Base-by-base conservation (phyloP, 2,888 invertebrate species). In the Tigriopus californicus region DNA sequence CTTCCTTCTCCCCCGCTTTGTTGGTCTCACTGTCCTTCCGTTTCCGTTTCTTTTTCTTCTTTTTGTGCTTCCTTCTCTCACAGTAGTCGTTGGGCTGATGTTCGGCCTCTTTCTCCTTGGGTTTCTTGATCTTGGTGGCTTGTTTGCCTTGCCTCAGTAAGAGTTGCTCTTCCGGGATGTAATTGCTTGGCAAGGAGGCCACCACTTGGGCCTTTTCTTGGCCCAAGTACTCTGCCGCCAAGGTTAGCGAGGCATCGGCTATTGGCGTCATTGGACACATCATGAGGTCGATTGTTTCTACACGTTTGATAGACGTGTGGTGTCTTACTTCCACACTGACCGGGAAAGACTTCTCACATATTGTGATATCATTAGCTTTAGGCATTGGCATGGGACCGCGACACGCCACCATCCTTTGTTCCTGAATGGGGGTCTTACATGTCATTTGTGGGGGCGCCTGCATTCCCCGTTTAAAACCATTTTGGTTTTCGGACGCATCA, bases 201-300 rank as follows among this genome's bases (percentile, higher is more conserved):
- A 44, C 56, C 12, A 56, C 13, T 20, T 41, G 13, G 18, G 41
- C 56, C 12, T 41, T 15, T 41, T 42, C 24, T 42, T 56, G 41
- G 22, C 56, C 56, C 2, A 56, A 13, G 41, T 56, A 56, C 18
- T 56, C 42, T 10, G 56, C 56, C 6, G 56, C 56, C 2, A 56
- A 13, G 13, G 41, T 15, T 5, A 56, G 42, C 4, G 56, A 56
- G 12, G 42, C 20, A 10, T 41, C 56, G 4, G 15, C 22, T n/a
- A 33, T 53, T 49, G 49, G 49, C 18, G n/a, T 22, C 15, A 51
- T 51, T 46, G 33, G 33, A 33, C 33, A 33, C 33, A 33, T 33
- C 33, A 33, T 33, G 4, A 33, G 33, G 33, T 33, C 33, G 33
- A 33, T 33, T 33, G 33, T 8, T 8, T 33, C 33, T 8, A 33